These are phyloP conservation scores for Archilochus colubris DNA, from an alignment of 2,113 vertebrate genomes.

Conservation along the genomic window DNA sequence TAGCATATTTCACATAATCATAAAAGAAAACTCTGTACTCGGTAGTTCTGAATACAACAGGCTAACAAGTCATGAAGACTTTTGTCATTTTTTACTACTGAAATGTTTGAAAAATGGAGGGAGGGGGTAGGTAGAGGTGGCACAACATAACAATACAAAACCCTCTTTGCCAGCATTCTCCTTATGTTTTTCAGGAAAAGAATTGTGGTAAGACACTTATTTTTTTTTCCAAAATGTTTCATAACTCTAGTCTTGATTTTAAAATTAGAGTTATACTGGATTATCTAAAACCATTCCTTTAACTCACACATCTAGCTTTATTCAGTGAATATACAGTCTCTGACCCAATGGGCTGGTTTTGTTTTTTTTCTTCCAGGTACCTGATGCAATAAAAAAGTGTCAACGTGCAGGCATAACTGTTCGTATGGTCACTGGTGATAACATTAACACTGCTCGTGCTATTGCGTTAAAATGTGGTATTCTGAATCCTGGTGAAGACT, in stretches of 20 bases:
- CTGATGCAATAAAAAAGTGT: conserved; percentile 96
- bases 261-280: not conserved
- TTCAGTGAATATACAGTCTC: not conserved
- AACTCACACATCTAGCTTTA: not conserved
- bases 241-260: not conserved
- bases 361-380: conserved; percentile 80
- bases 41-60: not conserved
- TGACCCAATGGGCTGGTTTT: not conserved
- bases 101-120: not conserved
- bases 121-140: fast-evolving
- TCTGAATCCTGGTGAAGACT: conserved; percentile 93
- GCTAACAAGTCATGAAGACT: not conserved
- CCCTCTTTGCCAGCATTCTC: not conserved
- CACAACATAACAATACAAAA: not conserved
- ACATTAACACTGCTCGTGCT: conserved; percentile 97
- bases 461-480: conserved; percentile 97
- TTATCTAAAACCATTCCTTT: not conserved
- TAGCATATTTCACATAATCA: not conserved
- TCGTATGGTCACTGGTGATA: conserved; percentile 98
- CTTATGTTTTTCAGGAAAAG: not conserved
- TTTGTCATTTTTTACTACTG: not conserved
- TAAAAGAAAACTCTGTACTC: not conserved
- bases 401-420: conserved; percentile 98
- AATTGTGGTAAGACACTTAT: not conserved
- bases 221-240: not conserved